phyloP scores from a whole-genome alignment of 2,797 vertebrate species.

The Urocyon cinereoargenteus region DNA sequence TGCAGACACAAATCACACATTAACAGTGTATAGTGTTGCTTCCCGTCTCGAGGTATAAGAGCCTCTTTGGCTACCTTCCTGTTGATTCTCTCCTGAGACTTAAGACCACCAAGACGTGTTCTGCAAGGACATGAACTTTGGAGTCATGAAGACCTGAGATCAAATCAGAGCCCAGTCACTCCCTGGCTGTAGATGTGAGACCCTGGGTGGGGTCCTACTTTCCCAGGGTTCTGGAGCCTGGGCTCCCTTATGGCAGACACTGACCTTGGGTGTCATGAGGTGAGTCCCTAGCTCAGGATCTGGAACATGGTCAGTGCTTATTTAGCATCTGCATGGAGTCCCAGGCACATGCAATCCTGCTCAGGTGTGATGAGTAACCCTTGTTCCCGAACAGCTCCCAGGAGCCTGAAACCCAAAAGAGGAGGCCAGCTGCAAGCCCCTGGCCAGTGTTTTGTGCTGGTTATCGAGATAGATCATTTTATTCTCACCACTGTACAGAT shows the following conservation, averaged over 20 bases:
- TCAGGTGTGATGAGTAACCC: neutral
- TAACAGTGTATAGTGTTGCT: accelerated
- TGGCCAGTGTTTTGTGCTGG: neutral
- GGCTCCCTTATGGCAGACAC: neutral
- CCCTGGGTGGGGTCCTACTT: neutral
- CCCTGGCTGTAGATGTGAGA: neutral
- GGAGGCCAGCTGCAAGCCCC: too few species aligned
- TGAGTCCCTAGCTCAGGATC: neutral
- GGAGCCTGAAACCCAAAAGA: neutral
- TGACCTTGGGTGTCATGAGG: neutral
- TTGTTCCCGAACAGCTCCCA: neutral
- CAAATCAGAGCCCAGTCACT: neutral
- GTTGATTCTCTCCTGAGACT: neutral
- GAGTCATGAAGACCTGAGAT: neutral
- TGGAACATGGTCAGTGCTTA: neutral
- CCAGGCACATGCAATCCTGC: too few species aligned
- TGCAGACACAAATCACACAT: too few species aligned
- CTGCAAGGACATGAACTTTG: neutral
- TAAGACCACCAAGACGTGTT: neutral
- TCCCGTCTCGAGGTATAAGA: neutral
- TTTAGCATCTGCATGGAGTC: neutral
- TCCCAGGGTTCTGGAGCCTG: neutral
- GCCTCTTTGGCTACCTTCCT: neutral
- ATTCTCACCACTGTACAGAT: neutral
- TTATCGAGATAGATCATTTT: neutral